Percentiles rank a stretch among this genome's conserved stretches.
phyloP scores from a whole-genome alignment of 2,113 vertebrate genomes.

The Ageneiosus marmoratus region DNA sequence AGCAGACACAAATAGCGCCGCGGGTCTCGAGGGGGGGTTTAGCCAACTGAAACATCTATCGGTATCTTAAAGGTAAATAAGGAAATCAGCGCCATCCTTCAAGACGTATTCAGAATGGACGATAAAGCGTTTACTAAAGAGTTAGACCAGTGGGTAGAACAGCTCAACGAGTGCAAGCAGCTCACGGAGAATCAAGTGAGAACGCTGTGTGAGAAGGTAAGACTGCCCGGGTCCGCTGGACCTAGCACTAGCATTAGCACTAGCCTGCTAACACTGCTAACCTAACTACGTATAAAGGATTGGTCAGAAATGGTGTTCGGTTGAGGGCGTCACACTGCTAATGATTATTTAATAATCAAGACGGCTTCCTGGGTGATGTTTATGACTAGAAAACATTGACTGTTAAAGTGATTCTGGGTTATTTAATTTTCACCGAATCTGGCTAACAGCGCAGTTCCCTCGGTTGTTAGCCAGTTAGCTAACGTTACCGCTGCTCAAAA shows the following conservation, averaged over 20 bases:
- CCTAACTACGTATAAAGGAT: background rate
- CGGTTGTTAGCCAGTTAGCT: background rate
- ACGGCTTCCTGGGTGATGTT: rapidly evolving
- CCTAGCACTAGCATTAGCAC: slow-evolving; percentile 61
- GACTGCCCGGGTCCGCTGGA: slow-evolving; percentile 58
- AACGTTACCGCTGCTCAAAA: background rate
- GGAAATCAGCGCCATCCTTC: background rate
- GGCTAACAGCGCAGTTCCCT: background rate
- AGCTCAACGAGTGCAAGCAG: slow-evolving; percentile 79
- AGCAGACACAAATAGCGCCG: background rate
- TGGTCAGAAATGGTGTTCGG: background rate
- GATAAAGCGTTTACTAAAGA: slow-evolving; percentile 79
- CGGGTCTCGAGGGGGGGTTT: background rate
- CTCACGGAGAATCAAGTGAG: slow-evolving; percentile 76
- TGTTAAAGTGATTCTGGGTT: background rate
- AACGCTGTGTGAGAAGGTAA: slow-evolving; percentile 77
- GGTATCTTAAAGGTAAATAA: background rate
- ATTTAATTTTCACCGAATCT: too few relatives aligned
- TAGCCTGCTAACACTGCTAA: background rate
- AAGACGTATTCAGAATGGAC: slow-evolving; percentile 63
- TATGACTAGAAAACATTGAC: background rate
- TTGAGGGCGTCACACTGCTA: too few relatives aligned
- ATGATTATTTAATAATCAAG: background rate
- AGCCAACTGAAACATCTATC: background rate
- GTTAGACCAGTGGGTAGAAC: slow-evolving; percentile 78